Conservation (phyloP, 2,113 vertebrate species). For the Ictidomys tridecemlineatus region DNA sequence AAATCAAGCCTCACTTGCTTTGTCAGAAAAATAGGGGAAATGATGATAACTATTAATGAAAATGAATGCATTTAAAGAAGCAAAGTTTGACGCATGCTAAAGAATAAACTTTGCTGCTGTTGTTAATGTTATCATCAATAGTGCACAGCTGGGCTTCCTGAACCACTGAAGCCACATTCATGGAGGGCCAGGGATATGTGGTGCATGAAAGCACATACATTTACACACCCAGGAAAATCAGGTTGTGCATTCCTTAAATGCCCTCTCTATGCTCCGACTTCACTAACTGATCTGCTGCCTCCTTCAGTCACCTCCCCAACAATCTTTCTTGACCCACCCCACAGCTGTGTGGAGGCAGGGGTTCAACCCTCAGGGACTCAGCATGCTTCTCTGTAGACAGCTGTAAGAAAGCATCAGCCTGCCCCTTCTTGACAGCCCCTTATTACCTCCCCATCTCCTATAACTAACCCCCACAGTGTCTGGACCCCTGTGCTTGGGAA, state of each 20-base stretch:
- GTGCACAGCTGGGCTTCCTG: not conserved
- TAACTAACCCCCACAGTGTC: constrained; percentile 57
- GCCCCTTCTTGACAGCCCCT: constrained; percentile 67
- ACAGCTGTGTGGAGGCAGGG: constrained; percentile 76
- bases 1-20: constrained; percentile 5
- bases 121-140: not conserved
- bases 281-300: not conserved
- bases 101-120: not conserved
- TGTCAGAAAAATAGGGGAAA: constrained; percentile 4
- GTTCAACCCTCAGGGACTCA: constrained; percentile 63
- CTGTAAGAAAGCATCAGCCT: constrained; percentile 62
- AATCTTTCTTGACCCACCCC: not conserved
- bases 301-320: not conserved
- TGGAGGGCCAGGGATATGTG: not conserved
- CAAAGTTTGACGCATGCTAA: not conserved
- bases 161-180: not conserved
- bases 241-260: not conserved
- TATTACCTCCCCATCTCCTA: constrained; percentile 64
- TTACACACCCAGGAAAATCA: not conserved
- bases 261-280: not conserved
- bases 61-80: not conserved
- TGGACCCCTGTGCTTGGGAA: constrained; percentile 34
- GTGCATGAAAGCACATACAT: not conserved
- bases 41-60: not conserved
- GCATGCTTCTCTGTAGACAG: constrained; percentile 63